Percentiles rank a stretch among this genome's conserved stretches.
Evolutionary conservation across 2,888 invertebrate species (phyloP).

Genomic region (Protonemura montana): DNA sequence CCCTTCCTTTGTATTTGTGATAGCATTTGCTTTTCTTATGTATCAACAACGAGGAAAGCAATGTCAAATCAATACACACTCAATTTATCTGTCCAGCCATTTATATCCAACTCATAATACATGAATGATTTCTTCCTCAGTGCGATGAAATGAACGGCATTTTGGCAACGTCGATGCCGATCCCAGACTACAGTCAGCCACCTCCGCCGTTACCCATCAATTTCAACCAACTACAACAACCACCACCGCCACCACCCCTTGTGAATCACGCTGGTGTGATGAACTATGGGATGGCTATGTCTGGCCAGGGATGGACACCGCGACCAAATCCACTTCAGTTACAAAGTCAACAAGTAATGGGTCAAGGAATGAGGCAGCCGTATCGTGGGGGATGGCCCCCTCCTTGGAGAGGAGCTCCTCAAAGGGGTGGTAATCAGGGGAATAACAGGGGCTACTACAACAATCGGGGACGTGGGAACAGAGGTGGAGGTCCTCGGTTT

Average conservation of each 20-base stretch:
- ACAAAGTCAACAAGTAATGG: slow-evolving; percentile 29
- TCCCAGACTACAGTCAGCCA: slow-evolving; percentile 28
- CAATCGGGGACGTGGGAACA: too few species aligned
- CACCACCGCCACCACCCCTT: slow-evolving; percentile 17
- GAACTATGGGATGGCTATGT: neutral
- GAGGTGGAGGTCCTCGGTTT: slow-evolving; percentile 21
- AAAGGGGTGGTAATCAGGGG: neutral
- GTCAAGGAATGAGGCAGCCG: slow-evolving; percentile 5
- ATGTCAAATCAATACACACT: neutral
- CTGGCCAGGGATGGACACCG: neutral
- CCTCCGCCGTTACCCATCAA: slow-evolving; percentile 29
- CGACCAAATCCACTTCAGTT: slow-evolving; percentile 2
- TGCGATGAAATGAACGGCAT: slow-evolving; percentile 31
- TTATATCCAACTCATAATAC: neutral
- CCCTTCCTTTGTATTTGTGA: neutral
- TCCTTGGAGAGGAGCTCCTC: slow-evolving; percentile 21
- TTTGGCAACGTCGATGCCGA: neutral
- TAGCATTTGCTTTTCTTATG: neutral
- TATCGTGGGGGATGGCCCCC: slow-evolving; percentile 1
- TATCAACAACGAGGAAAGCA: neutral
- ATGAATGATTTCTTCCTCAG: neutral
- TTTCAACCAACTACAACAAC: slow-evolving; percentile 27
- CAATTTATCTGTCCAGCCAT: neutral
- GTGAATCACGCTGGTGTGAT: neutral
- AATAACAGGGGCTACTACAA: slow-evolving; percentile 24